These are phyloP conservation scores for Dipodomys ordii DNA, from an alignment of 2,113 vertebrate genomes.

Conservation along the genomic window DNA sequence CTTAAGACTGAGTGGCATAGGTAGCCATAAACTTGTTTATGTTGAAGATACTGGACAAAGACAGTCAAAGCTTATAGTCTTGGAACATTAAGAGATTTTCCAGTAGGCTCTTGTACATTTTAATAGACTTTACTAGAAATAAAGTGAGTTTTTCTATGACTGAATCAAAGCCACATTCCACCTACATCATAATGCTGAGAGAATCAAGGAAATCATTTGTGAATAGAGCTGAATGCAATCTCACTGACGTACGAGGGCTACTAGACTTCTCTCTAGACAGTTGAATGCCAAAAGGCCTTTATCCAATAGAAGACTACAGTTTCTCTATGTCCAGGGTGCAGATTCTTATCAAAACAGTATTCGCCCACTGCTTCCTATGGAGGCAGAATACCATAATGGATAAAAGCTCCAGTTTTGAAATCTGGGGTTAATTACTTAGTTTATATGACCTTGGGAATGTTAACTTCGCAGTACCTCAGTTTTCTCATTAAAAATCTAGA, in stretches of 20 bases:
- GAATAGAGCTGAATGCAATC: not conserved
- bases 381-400: not conserved
- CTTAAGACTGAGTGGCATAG: not conserved
- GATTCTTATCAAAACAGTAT: not conserved
- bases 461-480: not conserved
- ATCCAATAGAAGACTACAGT: not conserved
- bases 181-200: not conserved
- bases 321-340: not conserved
- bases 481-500: not conserved
- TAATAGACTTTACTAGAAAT: not conserved
- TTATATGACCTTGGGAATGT: not conserved
- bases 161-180: not conserved
- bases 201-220: not conserved
- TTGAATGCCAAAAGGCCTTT: constrained; percentile 14
- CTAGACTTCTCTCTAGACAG: not conserved
- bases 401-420: constrained; percentile 16
- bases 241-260: not conserved
- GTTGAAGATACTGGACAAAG: not conserved
- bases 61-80: not conserved
- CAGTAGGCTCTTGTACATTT: not conserved
- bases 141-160: not conserved
- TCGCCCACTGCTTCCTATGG: not conserved
- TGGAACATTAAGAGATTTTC: not conserved
- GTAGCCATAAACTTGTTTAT: not conserved
- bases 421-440: not conserved